Evolutionary conservation across 2,113 vertebrate species (phyloP), one percentile per base, ranked within the genome.

Genomic region (Corydoras maculifer): DNA sequence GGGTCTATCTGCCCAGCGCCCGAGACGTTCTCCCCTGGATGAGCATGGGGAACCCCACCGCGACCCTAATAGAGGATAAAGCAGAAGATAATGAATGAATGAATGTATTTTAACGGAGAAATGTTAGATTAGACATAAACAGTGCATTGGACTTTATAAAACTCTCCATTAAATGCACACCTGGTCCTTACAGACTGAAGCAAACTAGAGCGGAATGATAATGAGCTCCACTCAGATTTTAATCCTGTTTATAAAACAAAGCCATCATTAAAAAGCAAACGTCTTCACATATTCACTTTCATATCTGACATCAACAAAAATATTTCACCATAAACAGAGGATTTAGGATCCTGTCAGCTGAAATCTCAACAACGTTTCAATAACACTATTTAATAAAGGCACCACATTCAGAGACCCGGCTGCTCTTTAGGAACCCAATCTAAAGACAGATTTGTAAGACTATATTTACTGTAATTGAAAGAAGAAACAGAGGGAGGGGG

Each of bases 401-500:
- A 25, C 1, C 18, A 25, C 18, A 25, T 25, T 25, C 18, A 25
- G 58, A 14, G 2, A 63, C 10, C 55, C 30, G 9, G 49, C 48
- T 61, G 31, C n/a, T 50, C 5, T 31, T 43, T 54, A 48, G 2
- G 58, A 32, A 3, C 62, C 43, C 14, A 59, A 51, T 58, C 55
- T 58, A 35, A 73, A 12, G 61, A 49, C 25, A 5, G 35, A 53
- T 53, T 7, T 61, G 57, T 18, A 68, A 18, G 50, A n/a, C 30
- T 50, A 59, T 66, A 60, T 66, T 65, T 72, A 70, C 58, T 57
- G 57, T 61, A 72, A 78, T 50, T 65, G 57, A 48, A 58, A 14
- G 62, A 48, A 14, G 49, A 18, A 14, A 55, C 54, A 65, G 9
- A 2, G 4, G 10, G 43, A 31, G 29, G 61, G 60, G 62, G 58